Base-by-base conservation (phyloP, 2,888 invertebrate genomes). In the Rhorus exstirpatorius region DNA sequence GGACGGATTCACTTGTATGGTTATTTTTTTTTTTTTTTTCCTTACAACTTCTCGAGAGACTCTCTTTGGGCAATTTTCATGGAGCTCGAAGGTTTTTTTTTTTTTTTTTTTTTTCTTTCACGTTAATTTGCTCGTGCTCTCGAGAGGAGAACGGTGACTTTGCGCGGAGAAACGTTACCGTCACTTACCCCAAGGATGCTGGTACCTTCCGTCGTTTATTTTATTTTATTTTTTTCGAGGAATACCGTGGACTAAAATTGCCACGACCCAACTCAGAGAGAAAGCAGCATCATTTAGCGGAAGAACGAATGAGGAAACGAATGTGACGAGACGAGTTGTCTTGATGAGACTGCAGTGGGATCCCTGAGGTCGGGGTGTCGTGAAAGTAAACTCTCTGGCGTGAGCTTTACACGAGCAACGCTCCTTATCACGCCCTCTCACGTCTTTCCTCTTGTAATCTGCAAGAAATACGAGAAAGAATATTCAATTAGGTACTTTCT, bases 391-490 rank as follows among this genome's bases (percentile, higher is more conserved):
- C 24, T 14, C 24, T 14, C 38, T 12, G 8, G n/a, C 7, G 12
- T n/a, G 8, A 44, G 53, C 35, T 55, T 19, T 44, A 26, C 3
- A n/a, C 38, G 44, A 26, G 26, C 58, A 24, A 61, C 38, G 24
- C 49, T 65, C 46, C 51, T 35, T 51, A 19, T 53, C 17, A 63
- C 21, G 17, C 53, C 53, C 38, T 49, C 44, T 24, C 10, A 1
- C 10, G 4, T 38, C 26, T 7, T 67, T 44, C 75, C 53, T 79
- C 41, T 65, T 41, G 51, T 77, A 81, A 85, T 85, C 86, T 86
- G 86, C 10, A 86, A 86, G 63, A 86, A 76, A 85, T 60, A 86
- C 63, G 60, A 78, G 80, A 60, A 80, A 70, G 79, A 80, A 80
- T 65, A 85, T 84, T 86, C 70, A 85, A 85, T 86, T 86, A 83